A percentile compares a stretch with the other conserved stretches of the same genome.
Conservation (phyloP, 2,113 vertebrate genomes). For the Motacilla alba region DNA sequence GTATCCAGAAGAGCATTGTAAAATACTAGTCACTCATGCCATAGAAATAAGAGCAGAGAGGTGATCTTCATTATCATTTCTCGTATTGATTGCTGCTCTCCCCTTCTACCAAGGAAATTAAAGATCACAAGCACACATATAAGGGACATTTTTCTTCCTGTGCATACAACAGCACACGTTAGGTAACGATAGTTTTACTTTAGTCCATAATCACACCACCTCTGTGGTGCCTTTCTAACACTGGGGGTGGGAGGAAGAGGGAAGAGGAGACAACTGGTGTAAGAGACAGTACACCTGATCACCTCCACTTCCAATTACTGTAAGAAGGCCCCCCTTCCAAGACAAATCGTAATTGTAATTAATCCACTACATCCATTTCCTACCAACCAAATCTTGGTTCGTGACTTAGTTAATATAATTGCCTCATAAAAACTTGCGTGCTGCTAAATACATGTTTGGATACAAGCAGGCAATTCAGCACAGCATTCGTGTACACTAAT, state of each 20-base stretch:
- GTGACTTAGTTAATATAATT: slow-evolving; percentile 5
- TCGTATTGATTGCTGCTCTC: slow-evolving; percentile 9
- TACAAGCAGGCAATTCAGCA: slow-evolving; percentile 17
- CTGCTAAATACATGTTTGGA: slow-evolving; percentile 45
- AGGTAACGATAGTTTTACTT: not conserved
- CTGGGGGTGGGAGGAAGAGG: not conserved
- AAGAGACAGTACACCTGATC: not conserved
- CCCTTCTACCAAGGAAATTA: slow-evolving; percentile 28
- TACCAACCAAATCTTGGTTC: slow-evolving; percentile 1
- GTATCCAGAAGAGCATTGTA: not conserved
- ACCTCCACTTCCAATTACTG: not conserved
- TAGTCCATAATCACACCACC: not conserved
- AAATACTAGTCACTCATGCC: not conserved
- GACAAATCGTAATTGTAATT: not conserved
- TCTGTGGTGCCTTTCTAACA: not conserved
- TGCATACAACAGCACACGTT: not conserved
- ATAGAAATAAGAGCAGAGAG: not conserved
- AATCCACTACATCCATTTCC: slow-evolving; percentile 15
- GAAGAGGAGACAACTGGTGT: not conserved
- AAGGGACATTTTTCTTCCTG: slow-evolving; percentile 14
- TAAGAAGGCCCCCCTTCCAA: not conserved
- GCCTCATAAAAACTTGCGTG: slow-evolving; percentile 33
- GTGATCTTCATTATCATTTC: slow-evolving; percentile 1
- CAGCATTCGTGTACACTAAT: not conserved
- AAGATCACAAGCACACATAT: slow-evolving; percentile 7